Evolutionary conservation across 2,797 vertebrate species (phyloP).

Genomic region (Chiloscyllium punctatum): DNA sequence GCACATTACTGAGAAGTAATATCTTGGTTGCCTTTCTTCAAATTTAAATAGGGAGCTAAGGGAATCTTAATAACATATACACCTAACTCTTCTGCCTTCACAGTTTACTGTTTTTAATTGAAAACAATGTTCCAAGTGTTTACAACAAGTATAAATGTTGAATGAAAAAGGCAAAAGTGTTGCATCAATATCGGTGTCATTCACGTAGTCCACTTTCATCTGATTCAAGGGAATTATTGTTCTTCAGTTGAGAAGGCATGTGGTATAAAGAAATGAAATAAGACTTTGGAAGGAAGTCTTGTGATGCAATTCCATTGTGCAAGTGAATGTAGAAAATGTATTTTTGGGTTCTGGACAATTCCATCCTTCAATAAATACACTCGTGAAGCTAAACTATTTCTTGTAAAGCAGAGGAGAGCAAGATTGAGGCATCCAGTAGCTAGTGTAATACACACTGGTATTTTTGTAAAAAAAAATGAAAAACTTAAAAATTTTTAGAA

Average conservation of each 20-base stretch:
- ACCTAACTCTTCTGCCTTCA: conserved; percentile 57
- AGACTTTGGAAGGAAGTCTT: conserved; percentile 46
- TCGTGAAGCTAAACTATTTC: conserved; percentile 39
- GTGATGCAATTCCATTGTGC: conserved; percentile 48
- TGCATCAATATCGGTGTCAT: conserved; percentile 42
- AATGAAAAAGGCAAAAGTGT: conserved; percentile 50
- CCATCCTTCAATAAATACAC: conserved; percentile 39
- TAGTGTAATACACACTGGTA: conserved; percentile 83
- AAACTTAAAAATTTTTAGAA: conserved; percentile 44
- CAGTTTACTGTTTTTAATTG: conserved; percentile 48
- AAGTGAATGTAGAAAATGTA: conserved; percentile 45
- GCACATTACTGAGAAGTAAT: conserved; percentile 44
- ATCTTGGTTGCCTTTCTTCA: conserved; percentile 47
- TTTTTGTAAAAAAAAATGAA: conserved; percentile 81
- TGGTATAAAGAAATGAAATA: conserved; percentile 46
- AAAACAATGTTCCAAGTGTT: conserved; percentile 45
- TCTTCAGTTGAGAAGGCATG: conserved; percentile 43
- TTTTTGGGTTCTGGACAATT: conserved; percentile 50
- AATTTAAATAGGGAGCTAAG: conserved; percentile 44
- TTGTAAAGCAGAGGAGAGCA: conserved; percentile 30
- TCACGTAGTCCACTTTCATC: conserved; percentile 42
- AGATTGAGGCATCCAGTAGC: conserved; percentile 56
- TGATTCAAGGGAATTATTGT: conserved; percentile 39
- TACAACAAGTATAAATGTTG: conserved; percentile 41
- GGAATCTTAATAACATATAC: conserved; percentile 42